Conservation (phyloP, 2,888 invertebrate genomes). For the Epinotia brunnichana region DNA sequence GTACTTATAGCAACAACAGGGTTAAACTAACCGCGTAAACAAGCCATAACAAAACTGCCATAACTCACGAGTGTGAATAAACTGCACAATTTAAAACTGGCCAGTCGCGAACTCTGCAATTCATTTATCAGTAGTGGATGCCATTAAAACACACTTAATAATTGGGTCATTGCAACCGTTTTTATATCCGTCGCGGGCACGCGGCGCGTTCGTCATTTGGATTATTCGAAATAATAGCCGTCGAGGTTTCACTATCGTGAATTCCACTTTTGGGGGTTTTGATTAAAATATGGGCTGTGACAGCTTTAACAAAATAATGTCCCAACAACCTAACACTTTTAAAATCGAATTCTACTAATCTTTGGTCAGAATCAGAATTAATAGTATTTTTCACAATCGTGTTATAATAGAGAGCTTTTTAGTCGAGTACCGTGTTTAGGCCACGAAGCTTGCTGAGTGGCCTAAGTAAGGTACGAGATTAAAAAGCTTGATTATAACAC, state of each 20-base stretch:
- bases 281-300: not conserved
- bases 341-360: not conserved
- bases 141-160: constrained; percentile 50
- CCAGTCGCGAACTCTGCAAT: constrained; percentile 37
- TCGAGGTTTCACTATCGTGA: constrained; percentile 18
- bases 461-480: too few species aligned
- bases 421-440: too few species aligned
- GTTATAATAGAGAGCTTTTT: too few species aligned
- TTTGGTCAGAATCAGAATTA: too few species aligned
- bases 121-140: constrained; percentile 46
- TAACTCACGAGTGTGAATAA: constrained; percentile 33
- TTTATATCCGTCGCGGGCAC: constrained; percentile 46
- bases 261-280: not conserved
- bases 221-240: constrained; percentile 22
- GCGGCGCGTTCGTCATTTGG: constrained; percentile 45
- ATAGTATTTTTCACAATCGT: too few species aligned
- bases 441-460: too few species aligned
- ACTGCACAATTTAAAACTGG: constrained; percentile 37
- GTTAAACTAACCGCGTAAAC: constrained; percentile 4
- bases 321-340: too few species aligned
- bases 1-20: constrained; percentile 9
- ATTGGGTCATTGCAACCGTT: constrained; percentile 49
- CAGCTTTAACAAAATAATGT: not conserved
- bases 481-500: too few species aligned
- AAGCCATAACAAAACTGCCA: constrained; percentile 15